These are phyloP conservation scores for Conger conger DNA, from an alignment of 2,113 vertebrate genomes.

Conservation along the genomic window DNA sequence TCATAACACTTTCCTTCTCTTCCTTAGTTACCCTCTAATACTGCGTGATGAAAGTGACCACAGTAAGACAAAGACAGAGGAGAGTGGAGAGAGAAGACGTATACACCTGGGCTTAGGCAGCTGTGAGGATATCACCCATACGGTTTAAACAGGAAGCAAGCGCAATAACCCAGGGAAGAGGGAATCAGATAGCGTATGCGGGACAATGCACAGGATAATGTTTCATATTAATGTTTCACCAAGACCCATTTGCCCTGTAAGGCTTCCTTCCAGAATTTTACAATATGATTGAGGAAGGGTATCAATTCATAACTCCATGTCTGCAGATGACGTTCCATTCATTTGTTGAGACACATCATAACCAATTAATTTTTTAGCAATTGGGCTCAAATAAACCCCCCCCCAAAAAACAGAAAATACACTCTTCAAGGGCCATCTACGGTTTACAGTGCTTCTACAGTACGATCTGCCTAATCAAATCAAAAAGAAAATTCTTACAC, in stretches of 20 bases:
- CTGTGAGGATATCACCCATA: neutral
- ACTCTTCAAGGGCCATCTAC: too few species aligned
- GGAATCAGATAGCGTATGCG: neutral
- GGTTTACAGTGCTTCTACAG: too few species aligned
- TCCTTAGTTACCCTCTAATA: neutral
- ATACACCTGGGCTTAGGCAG: neutral
- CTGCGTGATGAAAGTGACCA: neutral
- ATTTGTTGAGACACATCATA: too few species aligned
- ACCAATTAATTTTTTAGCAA: too few species aligned
- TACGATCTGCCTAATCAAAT: too few species aligned
- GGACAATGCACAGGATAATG: neutral
- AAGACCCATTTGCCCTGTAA: slow-evolving; percentile 6
- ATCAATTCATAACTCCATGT: slow-evolving; percentile 18
- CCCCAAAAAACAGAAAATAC: too few species aligned
- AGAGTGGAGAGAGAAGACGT: neutral
- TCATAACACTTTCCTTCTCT: neutral
- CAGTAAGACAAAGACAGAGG: neutral
- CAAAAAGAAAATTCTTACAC: too few species aligned
- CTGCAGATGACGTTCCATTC: neutral
- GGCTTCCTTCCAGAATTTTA: slow-evolving; percentile 1
- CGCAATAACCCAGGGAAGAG: neutral
- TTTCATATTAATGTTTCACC: slow-evolving; percentile 20
- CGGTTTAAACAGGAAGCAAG: neutral
- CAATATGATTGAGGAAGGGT: slow-evolving; percentile 4
- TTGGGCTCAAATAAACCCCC: too few species aligned